Evolutionary conservation across 1,140 invertebrate genomes (phyloP), one percentile per base, ranked within the genome.

Genomic region (Drosophila yakuba): DNA sequence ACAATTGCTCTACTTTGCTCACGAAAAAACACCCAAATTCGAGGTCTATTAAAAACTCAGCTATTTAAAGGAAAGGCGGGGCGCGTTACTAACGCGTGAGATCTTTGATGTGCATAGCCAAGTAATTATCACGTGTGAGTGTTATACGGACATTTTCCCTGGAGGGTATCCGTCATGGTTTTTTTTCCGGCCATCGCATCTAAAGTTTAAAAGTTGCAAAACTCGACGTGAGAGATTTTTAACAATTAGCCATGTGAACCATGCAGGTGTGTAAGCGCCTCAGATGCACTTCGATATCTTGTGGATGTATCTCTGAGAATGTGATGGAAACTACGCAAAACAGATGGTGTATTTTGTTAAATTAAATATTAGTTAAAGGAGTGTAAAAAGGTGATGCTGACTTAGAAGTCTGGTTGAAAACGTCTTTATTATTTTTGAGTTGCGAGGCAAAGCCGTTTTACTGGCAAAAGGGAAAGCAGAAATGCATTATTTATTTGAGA

Each of bases 51-150:
- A 32, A 32, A 32, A 32, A 8, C 7, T 32, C 8, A 8, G 3
- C 32, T 7, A 32, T 32, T 32, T 32, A 3, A 32, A 10, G 8
- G 3, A 10, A 32, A 32, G 32, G n/a, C 41, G 15, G 41, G 15
- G 41, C 8, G 4, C 41, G 10, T 15, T 10, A 2, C 43, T 4
- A 44, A 17, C 1, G 7, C 17, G 11, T 44, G 43, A 8, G 7
- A 44, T 38, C 41, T 38, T 7, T 68, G 67, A 69, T 55, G 10
- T 52, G 60, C 66, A 68, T 64, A 69, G 23, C 67, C 43, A 69
- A 69, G 67, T 45, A 69, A 56, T 69, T 69, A 69, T 39, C 67
- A 69, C 67, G 67, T 67, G 47, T 35, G n/a, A 48, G 48, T 55
- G 39, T 28, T 38, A 28, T 14, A 47, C 3, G 39, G 64, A 28